Evolutionary conservation across 2,113 vertebrate genomes (phyloP).

Genomic region (Loxodonta africana): DNA sequence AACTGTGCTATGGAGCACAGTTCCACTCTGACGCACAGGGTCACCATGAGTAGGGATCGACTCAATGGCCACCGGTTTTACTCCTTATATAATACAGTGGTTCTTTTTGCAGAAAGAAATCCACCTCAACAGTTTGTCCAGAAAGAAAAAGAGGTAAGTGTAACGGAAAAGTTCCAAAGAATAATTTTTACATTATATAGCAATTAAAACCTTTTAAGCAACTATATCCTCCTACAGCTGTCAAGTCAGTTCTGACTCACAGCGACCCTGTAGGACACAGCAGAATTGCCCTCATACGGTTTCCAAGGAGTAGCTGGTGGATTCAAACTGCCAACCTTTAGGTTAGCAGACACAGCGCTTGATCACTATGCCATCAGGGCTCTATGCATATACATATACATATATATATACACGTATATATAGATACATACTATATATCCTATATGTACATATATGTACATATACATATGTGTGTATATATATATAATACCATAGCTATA

Average conservation of each 20-base stretch:
- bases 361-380: no score
- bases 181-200: conserved; percentile 30
- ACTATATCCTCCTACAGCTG: not conserved
- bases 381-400: no score
- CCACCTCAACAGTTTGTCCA: conserved; percentile 49
- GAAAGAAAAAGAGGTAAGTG: not conserved
- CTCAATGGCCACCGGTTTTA: not conserved
- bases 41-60: not conserved
- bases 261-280: no score
- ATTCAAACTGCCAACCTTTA: no score
- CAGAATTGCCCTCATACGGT: no score
- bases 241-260: no score
- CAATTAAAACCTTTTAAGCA: conserved; percentile 33
- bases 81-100: conserved; percentile 47
- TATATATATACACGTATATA: not conserved
- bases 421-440: no score
- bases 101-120: conserved; percentile 46
- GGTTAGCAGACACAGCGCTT: no score
- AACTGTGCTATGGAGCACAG: not conserved
- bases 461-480: no score
- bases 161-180: conserved; percentile 30
- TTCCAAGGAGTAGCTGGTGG: no score
- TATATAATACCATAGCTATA: not conserved
- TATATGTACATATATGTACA: no score
- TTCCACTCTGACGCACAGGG: not conserved